Percentiles rank a stretch among this genome's conserved stretches.
phyloP scores from a whole-genome alignment of 2,888 invertebrate genomes.

The Drosophila meridionalis region DNA sequence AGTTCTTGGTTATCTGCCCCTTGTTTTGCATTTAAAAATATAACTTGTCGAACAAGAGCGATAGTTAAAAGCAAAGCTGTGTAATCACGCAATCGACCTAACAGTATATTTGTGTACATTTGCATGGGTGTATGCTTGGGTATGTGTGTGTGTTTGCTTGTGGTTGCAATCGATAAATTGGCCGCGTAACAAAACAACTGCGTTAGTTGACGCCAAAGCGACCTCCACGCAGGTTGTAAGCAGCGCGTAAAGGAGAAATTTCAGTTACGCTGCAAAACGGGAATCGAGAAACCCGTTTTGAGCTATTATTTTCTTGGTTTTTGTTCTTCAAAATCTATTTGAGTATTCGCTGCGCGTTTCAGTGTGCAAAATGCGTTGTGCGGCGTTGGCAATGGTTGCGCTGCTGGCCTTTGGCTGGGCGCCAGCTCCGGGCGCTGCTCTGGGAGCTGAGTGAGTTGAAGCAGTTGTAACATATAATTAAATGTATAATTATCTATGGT shows the following conservation, averaged over 20 bases:
- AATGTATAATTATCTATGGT: neutral
- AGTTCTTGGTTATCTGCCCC: slow-evolving; percentile 28
- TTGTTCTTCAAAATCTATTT: slow-evolving; percentile 37
- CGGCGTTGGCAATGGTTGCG: slow-evolving; percentile 36
- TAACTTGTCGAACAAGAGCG: slow-evolving; percentile 24
- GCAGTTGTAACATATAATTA: neutral
- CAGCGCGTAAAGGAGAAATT: neutral
- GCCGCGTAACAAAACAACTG: slow-evolving; percentile 37
- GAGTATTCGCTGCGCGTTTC: slow-evolving; percentile 41
- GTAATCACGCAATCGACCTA: slow-evolving; percentile 59
- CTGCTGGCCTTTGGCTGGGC: slow-evolving; percentile 56
- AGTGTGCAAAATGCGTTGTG: slow-evolving; percentile 46
- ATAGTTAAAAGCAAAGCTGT: slow-evolving; percentile 52
- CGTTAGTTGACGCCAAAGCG: slow-evolving; percentile 47
- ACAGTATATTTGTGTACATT: slow-evolving; percentile 7
- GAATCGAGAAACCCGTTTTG: slow-evolving; percentile 56
- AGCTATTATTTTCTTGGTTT: neutral
- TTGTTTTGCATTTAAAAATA: slow-evolving; percentile 37
- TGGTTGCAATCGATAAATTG: slow-evolving; percentile 65
- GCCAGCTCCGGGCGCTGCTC: slow-evolving; percentile 41
- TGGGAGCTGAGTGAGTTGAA: slow-evolving; percentile 51
- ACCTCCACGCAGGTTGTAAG: slow-evolving; percentile 28
- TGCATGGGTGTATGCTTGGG: neutral
- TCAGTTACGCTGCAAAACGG: neutral
- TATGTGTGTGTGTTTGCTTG: neutral